Evolutionary conservation across 2,113 vertebrate species (phyloP), one percentile per base, ranked within the genome.

Genomic region (Rhynchopsitta pachyrhyncha): DNA sequence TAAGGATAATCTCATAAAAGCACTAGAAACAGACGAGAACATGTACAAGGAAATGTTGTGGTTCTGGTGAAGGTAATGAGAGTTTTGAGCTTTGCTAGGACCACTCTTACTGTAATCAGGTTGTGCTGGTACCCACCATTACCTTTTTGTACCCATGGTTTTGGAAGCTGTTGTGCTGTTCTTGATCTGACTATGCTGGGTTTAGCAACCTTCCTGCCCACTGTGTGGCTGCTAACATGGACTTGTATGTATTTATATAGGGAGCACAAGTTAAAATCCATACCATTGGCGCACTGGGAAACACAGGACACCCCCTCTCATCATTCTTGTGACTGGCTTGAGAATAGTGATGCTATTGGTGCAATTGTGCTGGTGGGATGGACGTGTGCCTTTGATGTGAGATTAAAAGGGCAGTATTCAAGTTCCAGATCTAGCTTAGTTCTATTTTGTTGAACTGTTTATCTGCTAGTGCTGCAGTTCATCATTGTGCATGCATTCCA

Each of bases 401-500:
- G 4, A 49, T 41, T 81, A 20, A 69, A 86, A 82, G 35, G 33
- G 20, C 20, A 82, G 59, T 41, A 67, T 70, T 74, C 37, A n/a
- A 27, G 17, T 69, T 87, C 62, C 12, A 60, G 13, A 29, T 66
- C 18, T 17, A 22, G 22, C 5, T 44, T 24, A 73, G 20, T 50
- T 49, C 31, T 8, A 2, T 60, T 84, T 88, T 69, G 31, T 33
- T 7, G 22, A 73, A 28, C 11, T 5, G 69, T 86, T 37, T 62
- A 6, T 44, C 52, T 90, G 78, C 41, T 53, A 31, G 49, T 27
- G 53, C 52, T 37, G 39, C 23, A 35, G 18, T 46, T 35, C 37
- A 4, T 66, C 11, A 1, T 14, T 71, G 47, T 2, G 0, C 16
- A 2, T 46, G n/a, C 9, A 16, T 10, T 90, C 12, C 41, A 73